Evolutionary conservation across 2,113 vertebrate species (phyloP).

Genomic region (Rhinogobius similis): DNA sequence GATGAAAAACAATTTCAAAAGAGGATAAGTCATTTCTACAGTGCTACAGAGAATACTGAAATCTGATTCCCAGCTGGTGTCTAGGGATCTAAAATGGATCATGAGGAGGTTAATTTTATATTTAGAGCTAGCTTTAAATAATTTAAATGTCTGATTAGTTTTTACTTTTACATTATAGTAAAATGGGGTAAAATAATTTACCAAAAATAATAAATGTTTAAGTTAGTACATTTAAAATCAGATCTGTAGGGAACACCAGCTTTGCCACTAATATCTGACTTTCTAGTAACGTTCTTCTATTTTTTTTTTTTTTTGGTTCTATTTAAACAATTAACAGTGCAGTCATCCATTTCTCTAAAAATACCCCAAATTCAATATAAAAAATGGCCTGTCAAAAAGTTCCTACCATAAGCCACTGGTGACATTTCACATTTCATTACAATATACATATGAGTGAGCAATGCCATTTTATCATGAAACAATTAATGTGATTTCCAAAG

Average conservation of each 20-base stretch:
- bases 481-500: no score
- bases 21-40: constrained; percentile 10
- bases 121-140: background rate
- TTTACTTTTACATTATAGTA: background rate
- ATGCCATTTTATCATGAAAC: background rate
- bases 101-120: background rate
- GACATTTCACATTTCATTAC: constrained; percentile 26
- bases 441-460: background rate
- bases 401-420: constrained; percentile 22
- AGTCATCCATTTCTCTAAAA: constrained; percentile 26
- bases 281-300: constrained; percentile 30
- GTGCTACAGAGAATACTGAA: constrained; percentile 20
- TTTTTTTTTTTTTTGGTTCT: constrained; percentile 16
- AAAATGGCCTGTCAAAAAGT: constrained; percentile 43
- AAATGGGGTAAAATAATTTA: background rate
- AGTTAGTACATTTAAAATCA: background rate
- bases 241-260: background rate
- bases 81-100: background rate
- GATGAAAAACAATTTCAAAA: constrained; percentile 1
- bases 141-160: background rate
- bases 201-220: background rate
- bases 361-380: constrained; percentile 47
- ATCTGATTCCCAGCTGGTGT: constrained; percentile 4
- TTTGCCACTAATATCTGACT: background rate
- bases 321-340: constrained; percentile 53